These are phyloP conservation scores for Heterotilapia buettikoferi DNA, from an alignment of 2,113 vertebrate species.

Conservation along the genomic window DNA sequence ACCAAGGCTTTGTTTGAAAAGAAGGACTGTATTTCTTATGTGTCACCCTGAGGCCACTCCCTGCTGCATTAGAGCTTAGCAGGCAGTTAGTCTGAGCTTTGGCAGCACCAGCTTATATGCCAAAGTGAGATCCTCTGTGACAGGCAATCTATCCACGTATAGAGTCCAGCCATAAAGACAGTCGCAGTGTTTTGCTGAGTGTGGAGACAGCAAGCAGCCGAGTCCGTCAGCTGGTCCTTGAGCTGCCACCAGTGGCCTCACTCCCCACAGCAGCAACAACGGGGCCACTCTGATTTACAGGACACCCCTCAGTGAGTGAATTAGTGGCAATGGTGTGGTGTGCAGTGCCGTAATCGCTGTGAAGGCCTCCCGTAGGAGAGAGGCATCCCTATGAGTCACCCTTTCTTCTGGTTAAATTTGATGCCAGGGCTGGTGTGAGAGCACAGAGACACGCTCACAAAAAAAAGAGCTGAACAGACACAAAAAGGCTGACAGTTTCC, in stretches of 20 bases:
- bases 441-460: neutral
- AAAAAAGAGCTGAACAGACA: slow-evolving; percentile 43
- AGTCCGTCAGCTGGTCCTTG: slow-evolving; percentile 52
- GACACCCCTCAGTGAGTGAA: slow-evolving; percentile 34
- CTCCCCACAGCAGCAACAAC: neutral
- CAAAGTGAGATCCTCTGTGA: slow-evolving; percentile 19
- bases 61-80: neutral
- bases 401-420: neutral
- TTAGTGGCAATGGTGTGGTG: slow-evolving; percentile 21
- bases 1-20: neutral
- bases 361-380: slow-evolving; percentile 4
- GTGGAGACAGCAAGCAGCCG: neutral
- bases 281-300: slow-evolving; percentile 39
- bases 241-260: slow-evolving; percentile 30
- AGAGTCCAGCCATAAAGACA: slow-evolving; percentile 4
- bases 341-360: neutral
- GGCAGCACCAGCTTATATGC: neutral
- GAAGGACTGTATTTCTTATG: neutral
- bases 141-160: slow-evolving; percentile 22
- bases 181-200: slow-evolving; percentile 34
- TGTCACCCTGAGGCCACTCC: neutral
- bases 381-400: slow-evolving; percentile 18
- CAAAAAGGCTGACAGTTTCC: slow-evolving; percentile 20
- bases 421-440: neutral
- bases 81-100: neutral